A percentile compares a stretch with the other conserved stretches of the same genome.
These are phyloP conservation scores for Nanorana parkeri DNA, from an alignment of 2,113 vertebrate species.

Conservation along the genomic window DNA sequence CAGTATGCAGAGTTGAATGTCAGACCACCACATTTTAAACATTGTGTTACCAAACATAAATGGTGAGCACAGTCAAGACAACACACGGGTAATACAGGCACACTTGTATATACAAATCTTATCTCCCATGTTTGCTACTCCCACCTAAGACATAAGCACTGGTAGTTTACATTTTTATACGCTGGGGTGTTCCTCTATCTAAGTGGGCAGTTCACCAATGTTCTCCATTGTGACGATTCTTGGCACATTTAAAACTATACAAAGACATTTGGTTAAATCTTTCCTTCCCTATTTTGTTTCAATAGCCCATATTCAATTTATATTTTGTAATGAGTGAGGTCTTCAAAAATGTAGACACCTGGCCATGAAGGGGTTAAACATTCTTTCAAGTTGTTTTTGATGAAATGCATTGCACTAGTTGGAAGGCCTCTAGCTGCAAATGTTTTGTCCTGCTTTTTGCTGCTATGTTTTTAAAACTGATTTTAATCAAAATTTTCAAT, in stretches of 20 bases:
- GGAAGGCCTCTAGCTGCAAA: conserved; percentile 18
- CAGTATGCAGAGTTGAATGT: background rate
- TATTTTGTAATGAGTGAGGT: background rate
- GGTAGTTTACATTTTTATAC: background rate
- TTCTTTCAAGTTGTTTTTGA: background rate
- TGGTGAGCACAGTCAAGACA: conserved; percentile 5
- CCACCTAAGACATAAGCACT: background rate
- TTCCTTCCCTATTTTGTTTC: background rate
- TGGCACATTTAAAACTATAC: background rate
- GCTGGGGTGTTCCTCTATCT: background rate
- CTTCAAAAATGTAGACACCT: conserved; percentile 1
- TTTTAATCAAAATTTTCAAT: conserved; percentile 46
- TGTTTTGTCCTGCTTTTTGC: conserved; percentile 30
- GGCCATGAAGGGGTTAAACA: conserved; percentile 49
- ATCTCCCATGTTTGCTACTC: background rate
- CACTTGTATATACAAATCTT: background rate
- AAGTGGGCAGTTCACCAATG: background rate
- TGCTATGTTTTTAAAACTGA: conserved; percentile 54
- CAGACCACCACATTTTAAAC: background rate
- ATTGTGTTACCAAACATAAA: conserved; percentile 1
- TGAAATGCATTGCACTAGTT: conserved; percentile 36
- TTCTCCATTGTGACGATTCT: background rate
- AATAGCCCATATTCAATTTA: background rate
- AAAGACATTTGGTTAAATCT: no score
- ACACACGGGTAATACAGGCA: background rate